These are phyloP conservation scores for Prinia subflava DNA, from an alignment of 2,113 vertebrate species.

Conservation along the genomic window DNA sequence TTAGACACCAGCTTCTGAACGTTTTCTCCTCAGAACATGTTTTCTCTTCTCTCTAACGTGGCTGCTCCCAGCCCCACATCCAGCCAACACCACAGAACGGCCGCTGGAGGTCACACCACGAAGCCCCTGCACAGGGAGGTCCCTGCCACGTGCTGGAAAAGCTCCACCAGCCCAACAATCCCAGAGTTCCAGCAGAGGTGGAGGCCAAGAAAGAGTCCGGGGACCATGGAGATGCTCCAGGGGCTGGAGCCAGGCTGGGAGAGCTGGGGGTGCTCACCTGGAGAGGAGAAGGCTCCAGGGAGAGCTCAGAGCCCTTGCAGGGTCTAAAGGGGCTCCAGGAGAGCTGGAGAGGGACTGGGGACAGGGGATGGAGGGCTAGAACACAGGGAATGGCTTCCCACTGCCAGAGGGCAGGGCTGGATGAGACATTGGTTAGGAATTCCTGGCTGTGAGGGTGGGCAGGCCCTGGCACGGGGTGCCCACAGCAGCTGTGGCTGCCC, in stretches of 20 bases:
- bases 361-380: not conserved
- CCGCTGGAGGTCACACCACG: not conserved
- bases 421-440: not conserved
- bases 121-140: not conserved
- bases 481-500: not conserved
- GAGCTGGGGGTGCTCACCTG: not conserved
- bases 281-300: not conserved
- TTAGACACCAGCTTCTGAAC: not conserved
- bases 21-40: not conserved
- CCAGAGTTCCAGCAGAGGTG: not conserved
- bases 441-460: rapidly evolving
- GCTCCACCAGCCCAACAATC: not conserved
- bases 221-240: not conserved
- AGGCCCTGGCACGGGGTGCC: not conserved
- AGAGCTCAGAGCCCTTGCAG: not conserved
- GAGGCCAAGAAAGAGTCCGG: not conserved
- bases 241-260: not conserved
- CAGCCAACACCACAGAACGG: not conserved
- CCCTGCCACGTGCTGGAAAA: rapidly evolving
- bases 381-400: too few species aligned
- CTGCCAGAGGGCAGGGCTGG: rapidly evolving
- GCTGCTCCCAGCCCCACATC: not conserved
- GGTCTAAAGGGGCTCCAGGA: not conserved
- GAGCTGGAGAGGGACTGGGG: not conserved
- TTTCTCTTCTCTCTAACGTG: too few species aligned